A percentile compares a stretch with the other conserved stretches of the same genome.
Evolutionary conservation across 1,140 invertebrate species (phyloP).

Genomic region (Brachionus calyciflorus): DNA sequence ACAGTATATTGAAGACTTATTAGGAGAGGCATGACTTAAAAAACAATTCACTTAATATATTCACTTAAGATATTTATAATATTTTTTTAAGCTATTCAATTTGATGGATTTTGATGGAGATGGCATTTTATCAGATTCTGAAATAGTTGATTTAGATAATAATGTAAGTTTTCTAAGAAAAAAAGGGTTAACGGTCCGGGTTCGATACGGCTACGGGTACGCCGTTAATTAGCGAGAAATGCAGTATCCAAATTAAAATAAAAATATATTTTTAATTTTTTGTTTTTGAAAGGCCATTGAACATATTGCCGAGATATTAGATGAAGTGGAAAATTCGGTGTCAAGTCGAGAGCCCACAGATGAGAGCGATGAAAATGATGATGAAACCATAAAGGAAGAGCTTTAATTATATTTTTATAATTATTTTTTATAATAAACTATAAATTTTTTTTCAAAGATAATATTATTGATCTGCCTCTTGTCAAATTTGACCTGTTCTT

Average conservation of each 20-base stretch:
- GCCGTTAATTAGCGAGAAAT: too few relatives aligned
- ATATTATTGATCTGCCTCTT: too few relatives aligned
- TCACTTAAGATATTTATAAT: constrained; percentile 11
- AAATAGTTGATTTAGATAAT: constrained; percentile 27
- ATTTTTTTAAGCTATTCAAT: too few relatives aligned
- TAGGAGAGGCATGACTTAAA: neutral
- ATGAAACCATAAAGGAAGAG: neutral
- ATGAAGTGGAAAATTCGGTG: neutral
- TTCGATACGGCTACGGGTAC: too few relatives aligned
- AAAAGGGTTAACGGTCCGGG: too few relatives aligned
- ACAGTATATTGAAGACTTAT: neutral
- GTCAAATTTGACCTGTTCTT: too few relatives aligned
- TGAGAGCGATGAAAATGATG: neutral
- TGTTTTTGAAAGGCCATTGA: neutral
- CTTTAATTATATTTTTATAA: constrained; percentile 1
- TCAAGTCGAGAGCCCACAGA: neutral
- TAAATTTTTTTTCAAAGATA: too few relatives aligned
- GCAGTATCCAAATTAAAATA: too few relatives aligned
- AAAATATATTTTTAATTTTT: too few relatives aligned
- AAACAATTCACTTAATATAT: neutral
- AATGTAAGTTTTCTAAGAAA: neutral
- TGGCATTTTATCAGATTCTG: neutral
- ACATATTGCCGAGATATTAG: neutral
- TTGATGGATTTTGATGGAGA: constrained; percentile 37
- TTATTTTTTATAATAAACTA: neutral